Percentiles rank a stretch among this genome's conserved stretches.
phyloP scores from a whole-genome alignment of 2,797 vertebrate genomes.

The Phrynocephalus vlangalii region DNA sequence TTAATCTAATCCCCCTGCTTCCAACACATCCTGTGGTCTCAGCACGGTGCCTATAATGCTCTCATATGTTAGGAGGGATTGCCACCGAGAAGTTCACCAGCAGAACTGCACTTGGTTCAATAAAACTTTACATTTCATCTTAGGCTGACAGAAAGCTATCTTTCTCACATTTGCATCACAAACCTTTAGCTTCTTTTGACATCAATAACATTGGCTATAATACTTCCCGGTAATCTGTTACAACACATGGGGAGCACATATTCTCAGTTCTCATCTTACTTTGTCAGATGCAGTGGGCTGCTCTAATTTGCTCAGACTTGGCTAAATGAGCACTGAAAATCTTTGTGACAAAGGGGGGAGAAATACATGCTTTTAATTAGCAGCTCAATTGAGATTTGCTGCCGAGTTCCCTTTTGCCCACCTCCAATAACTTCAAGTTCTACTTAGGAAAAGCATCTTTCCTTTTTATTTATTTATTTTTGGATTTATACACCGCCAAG shows the following conservation, averaged over 20 bases:
- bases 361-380: conserved; percentile 46
- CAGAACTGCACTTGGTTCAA: conserved; percentile 59
- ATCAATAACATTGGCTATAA: conserved; percentile 47
- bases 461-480: conserved; percentile 1
- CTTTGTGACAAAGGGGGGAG: conserved; percentile 39
- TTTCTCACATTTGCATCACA: conserved; percentile 73
- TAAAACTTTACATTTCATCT: conserved; percentile 69
- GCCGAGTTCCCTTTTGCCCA: conserved; percentile 33
- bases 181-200: conserved; percentile 70
- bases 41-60: conserved; percentile 67
- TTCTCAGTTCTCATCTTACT: conserved; percentile 46
- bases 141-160: conserved; percentile 71
- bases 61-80: conserved; percentile 65
- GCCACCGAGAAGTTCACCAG: conserved; percentile 66
- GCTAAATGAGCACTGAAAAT: conserved; percentile 49
- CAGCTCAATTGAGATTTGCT: conserved; percentile 47
- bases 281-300: conserved; percentile 53
- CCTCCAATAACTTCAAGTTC: conserved; percentile 38
- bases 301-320: conserved; percentile 45
- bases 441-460: conserved; percentile 39
- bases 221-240: conserved; percentile 64
- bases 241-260: conserved; percentile 26
- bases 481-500: too few species aligned
- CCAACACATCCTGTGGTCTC: conserved; percentile 62
- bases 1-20: conserved; percentile 73